These are phyloP conservation scores for Eupithecia pulchellata DNA, from an alignment of 2,888 invertebrate species.

Conservation along the genomic window DNA sequence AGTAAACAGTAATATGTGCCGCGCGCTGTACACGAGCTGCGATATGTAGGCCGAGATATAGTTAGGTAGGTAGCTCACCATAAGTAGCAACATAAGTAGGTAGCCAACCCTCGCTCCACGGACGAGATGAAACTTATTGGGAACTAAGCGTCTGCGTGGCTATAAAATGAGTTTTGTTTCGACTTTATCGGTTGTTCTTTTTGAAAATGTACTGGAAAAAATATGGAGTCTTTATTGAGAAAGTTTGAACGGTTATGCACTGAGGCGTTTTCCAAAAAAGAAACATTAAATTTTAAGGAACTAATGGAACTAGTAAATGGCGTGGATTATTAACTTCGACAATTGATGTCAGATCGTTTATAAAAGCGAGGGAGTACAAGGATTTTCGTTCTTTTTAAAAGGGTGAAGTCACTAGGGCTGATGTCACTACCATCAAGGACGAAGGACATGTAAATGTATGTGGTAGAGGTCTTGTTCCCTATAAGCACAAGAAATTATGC, in stretches of 20 bases:
- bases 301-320: no score
- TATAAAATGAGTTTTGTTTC: not conserved
- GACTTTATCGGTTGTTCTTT: not conserved
- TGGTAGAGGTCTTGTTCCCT: no score
- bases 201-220: not conserved
- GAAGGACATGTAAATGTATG: no score
- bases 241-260: not conserved
- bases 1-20: constrained; percentile 23
- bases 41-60: constrained; percentile 1
- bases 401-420: no score
- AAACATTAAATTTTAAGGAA: no score
- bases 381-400: no score
- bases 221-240: not conserved
- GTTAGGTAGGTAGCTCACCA: not conserved
- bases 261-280: no score
- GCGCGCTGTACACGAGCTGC: not conserved
- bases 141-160: not conserved
- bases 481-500: no score
- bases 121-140: not conserved
- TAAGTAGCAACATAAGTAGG: constrained; percentile 6
- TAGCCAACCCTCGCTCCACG: not conserved
- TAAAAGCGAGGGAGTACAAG: no score
- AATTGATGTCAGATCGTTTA: no score
- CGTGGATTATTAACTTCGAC: no score
- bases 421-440: no score